A percentile compares a stretch with the other conserved stretches of the same genome.
These are phyloP conservation scores for Drosophila equinoxialis DNA, from an alignment of 1,140 invertebrate species.

Conservation along the genomic window DNA sequence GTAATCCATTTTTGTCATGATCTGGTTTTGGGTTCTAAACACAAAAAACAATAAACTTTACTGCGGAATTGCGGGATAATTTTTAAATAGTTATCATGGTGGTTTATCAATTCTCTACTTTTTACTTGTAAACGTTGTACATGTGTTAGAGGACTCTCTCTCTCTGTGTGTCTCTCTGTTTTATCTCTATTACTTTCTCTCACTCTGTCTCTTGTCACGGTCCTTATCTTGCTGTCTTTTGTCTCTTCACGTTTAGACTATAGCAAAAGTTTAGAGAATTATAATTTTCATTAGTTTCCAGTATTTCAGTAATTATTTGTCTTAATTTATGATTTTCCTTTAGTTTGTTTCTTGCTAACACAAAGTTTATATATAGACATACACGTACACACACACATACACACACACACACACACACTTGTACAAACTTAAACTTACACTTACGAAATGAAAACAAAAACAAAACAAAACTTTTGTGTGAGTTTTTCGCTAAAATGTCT, in stretches of 20 bases:
- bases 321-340: slow-evolving; percentile 33
- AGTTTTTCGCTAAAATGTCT: slow-evolving; percentile 79
- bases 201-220: slow-evolving; percentile 6
- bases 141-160: slow-evolving; percentile 10
- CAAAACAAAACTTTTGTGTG: slow-evolving; percentile 52
- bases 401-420: slow-evolving; percentile 15
- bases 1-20: slow-evolving; percentile 18
- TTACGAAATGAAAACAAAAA: slow-evolving; percentile 46
- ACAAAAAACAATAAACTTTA: not conserved
- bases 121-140: not conserved
- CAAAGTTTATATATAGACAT: slow-evolving; percentile 33
- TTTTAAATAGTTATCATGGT: not conserved
- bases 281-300: slow-evolving; percentile 15
- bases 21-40: slow-evolving; percentile 37
- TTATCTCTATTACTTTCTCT: slow-evolving; percentile 27
- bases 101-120: not conserved
- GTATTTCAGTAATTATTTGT: slow-evolving; percentile 3
- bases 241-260: slow-evolving; percentile 8
- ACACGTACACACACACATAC: not conserved
- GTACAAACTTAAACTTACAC: slow-evolving; percentile 25
- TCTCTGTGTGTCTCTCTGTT: slow-evolving; percentile 21
- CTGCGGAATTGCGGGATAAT: not conserved
- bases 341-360: slow-evolving; percentile 70
- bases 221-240: not conserved
- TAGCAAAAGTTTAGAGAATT: slow-evolving; percentile 8